These are phyloP conservation scores for Erebia epiphron DNA, from an alignment of 2,888 invertebrate genomes.

Conservation along the genomic window DNA sequence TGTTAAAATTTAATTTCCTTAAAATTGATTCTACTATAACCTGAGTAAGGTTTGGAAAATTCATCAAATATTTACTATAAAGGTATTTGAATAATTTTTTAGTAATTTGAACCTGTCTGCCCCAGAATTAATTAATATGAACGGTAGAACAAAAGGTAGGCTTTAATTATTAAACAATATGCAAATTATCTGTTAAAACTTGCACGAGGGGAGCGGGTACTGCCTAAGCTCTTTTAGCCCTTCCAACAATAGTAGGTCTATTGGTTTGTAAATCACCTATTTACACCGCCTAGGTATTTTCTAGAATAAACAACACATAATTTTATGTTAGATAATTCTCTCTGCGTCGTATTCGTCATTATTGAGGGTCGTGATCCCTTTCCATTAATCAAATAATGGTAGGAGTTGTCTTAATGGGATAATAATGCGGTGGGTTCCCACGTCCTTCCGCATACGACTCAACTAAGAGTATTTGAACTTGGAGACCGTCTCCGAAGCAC, in stretches of 20 bases:
- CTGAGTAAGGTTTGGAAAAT: background rate
- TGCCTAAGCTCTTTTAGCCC: background rate
- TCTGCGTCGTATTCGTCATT: too few species aligned
- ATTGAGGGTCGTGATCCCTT: too few species aligned
- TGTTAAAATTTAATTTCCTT: background rate
- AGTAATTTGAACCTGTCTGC: conserved; percentile 4
- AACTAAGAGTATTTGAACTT: too few species aligned
- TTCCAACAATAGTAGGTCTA: background rate
- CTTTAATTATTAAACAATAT: conserved; percentile 13
- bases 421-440: too few species aligned
- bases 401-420: too few species aligned
- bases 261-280: background rate
- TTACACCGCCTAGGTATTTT: too few species aligned
- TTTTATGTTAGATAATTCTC: too few species aligned
- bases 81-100: conserved; percentile 1
- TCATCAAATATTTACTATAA: background rate
- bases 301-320: background rate
- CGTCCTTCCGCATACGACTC: too few species aligned
- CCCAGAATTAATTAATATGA: conserved; percentile 8
- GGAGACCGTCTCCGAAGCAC: too few species aligned
- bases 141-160: conserved; percentile 11
- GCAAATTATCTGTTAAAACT: conserved; percentile 14
- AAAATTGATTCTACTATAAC: background rate
- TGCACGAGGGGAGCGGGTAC: background rate
- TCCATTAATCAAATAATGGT: too few species aligned